Evolutionary conservation across 2,113 vertebrate species (phyloP).

Genomic region (Apteryx mantelli): DNA sequence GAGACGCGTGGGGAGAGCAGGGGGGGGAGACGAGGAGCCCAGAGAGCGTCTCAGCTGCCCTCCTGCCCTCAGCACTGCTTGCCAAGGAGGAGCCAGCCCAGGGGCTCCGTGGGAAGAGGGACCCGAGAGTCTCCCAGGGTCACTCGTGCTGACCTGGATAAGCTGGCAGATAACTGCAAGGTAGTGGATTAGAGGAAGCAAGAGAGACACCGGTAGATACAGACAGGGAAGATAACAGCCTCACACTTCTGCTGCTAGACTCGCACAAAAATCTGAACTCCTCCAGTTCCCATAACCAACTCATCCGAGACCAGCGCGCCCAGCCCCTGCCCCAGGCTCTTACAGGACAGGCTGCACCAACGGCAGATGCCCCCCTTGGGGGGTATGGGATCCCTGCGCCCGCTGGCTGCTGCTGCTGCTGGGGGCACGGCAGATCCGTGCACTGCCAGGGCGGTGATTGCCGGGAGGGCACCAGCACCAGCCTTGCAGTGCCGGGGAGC

Average conservation of each 20-base stretch:
- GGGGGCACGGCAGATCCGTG: too few species aligned
- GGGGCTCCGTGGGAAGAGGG: background rate
- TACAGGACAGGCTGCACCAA: fast-evolving
- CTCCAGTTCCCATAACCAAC: background rate
- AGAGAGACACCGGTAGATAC: background rate
- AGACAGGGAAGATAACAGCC: background rate
- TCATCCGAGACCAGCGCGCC: background rate
- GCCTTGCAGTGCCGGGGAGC: too few species aligned
- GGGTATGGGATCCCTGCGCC: fast-evolving
- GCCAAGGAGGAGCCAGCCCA: background rate
- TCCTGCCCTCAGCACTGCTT: background rate
- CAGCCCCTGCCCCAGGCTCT: background rate
- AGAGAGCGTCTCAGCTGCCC: background rate
- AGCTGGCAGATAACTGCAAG: background rate
- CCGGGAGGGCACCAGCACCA: too few species aligned
- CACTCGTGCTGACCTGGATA: background rate
- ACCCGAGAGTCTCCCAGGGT: background rate
- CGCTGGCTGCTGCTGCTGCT: too few species aligned
- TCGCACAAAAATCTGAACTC: background rate
- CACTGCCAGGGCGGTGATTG: too few species aligned
- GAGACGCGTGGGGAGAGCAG: background rate
- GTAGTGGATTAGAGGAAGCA: background rate
- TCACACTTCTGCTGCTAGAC: background rate
- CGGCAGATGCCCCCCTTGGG: background rate
- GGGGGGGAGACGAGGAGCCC: background rate